These are phyloP conservation scores for Oegoconia quadripuncta DNA, from an alignment of 2,888 invertebrate genomes.

Conservation along the genomic window DNA sequence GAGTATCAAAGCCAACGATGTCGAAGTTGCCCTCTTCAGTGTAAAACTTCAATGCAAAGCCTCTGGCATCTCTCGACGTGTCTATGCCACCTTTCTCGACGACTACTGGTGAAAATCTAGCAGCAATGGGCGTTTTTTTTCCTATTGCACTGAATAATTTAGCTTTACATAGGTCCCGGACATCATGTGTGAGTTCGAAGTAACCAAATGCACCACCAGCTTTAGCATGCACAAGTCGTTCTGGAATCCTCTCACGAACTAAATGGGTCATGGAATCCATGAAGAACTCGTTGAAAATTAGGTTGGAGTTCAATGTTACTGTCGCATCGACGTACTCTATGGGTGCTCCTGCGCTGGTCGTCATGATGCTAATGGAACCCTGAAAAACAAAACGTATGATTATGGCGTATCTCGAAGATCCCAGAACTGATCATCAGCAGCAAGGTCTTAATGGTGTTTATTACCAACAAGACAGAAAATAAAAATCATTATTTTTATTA, in stretches of 20 bases:
- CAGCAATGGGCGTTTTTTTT: constrained; percentile 86
- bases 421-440: too few relatives aligned
- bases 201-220: constrained; percentile 92
- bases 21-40: constrained; percentile 94
- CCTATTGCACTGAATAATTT: constrained; percentile 85
- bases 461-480: not conserved
- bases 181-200: constrained; percentile 91
- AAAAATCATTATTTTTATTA: too few relatives aligned
- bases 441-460: not conserved
- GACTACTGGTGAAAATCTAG: constrained; percentile 88
- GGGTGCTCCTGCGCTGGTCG: constrained; percentile 89
- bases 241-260: constrained; percentile 93
- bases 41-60: constrained; percentile 94
- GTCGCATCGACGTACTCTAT: constrained; percentile 84
- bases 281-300: constrained; percentile 89
- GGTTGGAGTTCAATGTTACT: constrained; percentile 86
- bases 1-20: constrained; percentile 92
- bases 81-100: constrained; percentile 93
- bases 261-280: constrained; percentile 88
- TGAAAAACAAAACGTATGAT: constrained; percentile 35
- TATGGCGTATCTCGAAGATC: too few relatives aligned
- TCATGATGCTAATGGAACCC: constrained; percentile 78
- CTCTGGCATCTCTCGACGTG: constrained; percentile 90
- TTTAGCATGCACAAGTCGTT: constrained; percentile 95
- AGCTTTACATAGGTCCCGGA: constrained; percentile 86